Evolutionary conservation across 2,888 invertebrate species (phyloP), one percentile per base, ranked within the genome.

Genomic region (Protodeltote pygarga): DNA sequence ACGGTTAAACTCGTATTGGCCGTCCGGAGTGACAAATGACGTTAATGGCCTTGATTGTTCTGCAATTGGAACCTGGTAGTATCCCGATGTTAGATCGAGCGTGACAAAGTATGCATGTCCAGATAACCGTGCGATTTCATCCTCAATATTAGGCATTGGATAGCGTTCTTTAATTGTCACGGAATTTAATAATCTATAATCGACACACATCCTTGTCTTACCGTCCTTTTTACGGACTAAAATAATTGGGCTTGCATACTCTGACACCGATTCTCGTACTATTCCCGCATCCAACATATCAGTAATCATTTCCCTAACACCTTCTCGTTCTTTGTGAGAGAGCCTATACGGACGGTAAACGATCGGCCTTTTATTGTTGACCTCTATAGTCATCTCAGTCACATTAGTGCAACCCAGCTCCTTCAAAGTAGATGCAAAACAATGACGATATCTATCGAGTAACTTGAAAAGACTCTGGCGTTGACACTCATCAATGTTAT

Each of bases 1-100:
- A 0, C 72, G 50, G 9, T 75, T 67, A 39, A 72, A 83, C 47
- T 85, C 76, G 28, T 61, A 84, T 8, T 62, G 55, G 1, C 61
- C 62, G 20, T 68, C 68, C 3, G 61, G 75, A 0, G 81, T 87
- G 0, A 78, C 72, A 38, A 85, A 82, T 0, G 79, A 75, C 0
- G 83, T 85, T 0, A 63, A 11, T 3, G 32, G 45, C 13, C 31
- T 41, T 0, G 14, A 20, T 0, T 10, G 1, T 3, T 46, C 39
- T 0, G 40, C 14, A 0, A 47, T 24, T 0, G 46, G 39, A 0
- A 47, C 39, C n/a, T 47, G 39, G 2, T 47, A 47, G 5, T 47
- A 47, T 5, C 40, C 24, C 1, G 25, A 34, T 3, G 5, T 9
- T 2, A 35, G n/a, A n/a, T n/a, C n/a, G n/a, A n/a, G n/a, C n/a